Base-by-base conservation (phyloP, 2,797 vertebrate genomes). In the Coregonus ussuriensis region DNA sequence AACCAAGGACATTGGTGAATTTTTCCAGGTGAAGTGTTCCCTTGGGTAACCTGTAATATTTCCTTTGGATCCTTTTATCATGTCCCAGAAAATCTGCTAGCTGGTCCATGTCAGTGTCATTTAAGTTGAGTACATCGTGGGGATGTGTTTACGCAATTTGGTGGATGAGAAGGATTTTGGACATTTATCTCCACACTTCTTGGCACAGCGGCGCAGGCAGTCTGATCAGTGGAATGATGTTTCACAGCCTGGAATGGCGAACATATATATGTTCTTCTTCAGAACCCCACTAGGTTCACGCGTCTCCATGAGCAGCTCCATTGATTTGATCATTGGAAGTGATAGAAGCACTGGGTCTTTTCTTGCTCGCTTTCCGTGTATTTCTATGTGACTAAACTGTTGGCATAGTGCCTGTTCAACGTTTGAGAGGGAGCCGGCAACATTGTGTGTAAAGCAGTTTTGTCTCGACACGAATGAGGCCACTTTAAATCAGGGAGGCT, bases 31-130 rank as follows among this genome's bases (percentile, higher is more conserved):
- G 56, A 16, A 77, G 59, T 6, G 69, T 77, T 7, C 76, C 69
- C 67, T 77, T 68, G 6, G 69, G 76, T 7, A 77, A 67, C 29
- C 54, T 47, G n/a, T 63, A 77, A 62, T 56, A 59, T 53, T 77
- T 14, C n/a, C 53, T 33, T 13, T 77, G 76, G 4, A 77, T 65
- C 16, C 15, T 29, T 16, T 71, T 77, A 71, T 41, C 16, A 41
- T 71, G 41, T 15, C 66, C 76, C 6, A 77, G 33, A n/a, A 77
- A 77, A 33, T 56, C 75, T 15, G 75, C 63, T 33, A 77, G 56
- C 21, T 71, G 76, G 33, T 70, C 69, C 51, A 77, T 14, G 7
- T 77, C 52, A 6, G 67, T 72, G 5, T 59, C 54, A n/a, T 33
- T 72, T 18, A 77, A 31, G 18, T 77, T 77, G 1, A 77, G 62